phyloP scores from a whole-genome alignment of 2,888 invertebrate genomes.

The Conops quadrifasciatus region DNA sequence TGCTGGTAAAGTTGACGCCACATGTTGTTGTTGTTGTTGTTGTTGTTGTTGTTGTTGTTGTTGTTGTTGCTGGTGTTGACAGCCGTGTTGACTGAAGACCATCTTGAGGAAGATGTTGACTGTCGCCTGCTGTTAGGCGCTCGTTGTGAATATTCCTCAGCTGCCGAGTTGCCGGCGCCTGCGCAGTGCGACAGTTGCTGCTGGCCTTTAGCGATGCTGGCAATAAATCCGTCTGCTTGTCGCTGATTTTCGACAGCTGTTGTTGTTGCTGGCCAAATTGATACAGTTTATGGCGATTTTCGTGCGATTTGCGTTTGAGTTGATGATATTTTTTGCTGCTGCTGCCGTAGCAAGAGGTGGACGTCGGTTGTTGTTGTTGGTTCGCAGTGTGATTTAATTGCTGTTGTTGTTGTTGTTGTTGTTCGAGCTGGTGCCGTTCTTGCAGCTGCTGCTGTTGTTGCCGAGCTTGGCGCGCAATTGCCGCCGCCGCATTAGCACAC shows the following conservation, averaged over 20 bases:
- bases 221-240: constrained; percentile 39
- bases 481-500: too few species aligned
- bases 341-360: constrained; percentile 46
- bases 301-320: constrained; percentile 62
- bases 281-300: constrained; percentile 58
- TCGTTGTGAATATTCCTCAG: background rate
- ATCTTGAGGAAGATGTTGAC: too few species aligned
- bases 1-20: constrained; percentile 15
- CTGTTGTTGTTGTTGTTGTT: constrained; percentile 28
- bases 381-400: background rate
- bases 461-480: too few species aligned
- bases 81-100: constrained; percentile 33
- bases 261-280: constrained; percentile 53
- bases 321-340: constrained; percentile 60
- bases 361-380: constrained; percentile 36
- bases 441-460: constrained; percentile 6
- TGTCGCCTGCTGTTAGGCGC: background rate
- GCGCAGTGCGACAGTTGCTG: constrained; percentile 48
- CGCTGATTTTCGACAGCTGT: constrained; percentile 45
- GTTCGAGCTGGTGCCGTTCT: constrained; percentile 16
- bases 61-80: constrained; percentile 19
- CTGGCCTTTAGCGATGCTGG: constrained; percentile 38
- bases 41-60: constrained; percentile 23
- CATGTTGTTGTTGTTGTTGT: constrained; percentile 4
- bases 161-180: constrained; percentile 42